Conservation (phyloP, 2,113 vertebrate genomes). For the Albula glossodonta region DNA sequence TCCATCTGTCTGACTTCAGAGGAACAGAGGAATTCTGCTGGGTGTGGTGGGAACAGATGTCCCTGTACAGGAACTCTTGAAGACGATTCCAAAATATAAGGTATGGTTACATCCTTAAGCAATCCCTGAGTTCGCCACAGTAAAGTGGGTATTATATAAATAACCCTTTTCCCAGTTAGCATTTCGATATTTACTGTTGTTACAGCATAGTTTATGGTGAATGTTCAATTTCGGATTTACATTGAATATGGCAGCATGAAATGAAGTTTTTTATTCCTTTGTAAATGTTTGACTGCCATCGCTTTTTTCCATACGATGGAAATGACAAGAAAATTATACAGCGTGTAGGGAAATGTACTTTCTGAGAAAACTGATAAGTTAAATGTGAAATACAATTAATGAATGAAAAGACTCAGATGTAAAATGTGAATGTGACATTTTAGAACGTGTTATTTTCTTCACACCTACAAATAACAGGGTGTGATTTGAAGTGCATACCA, state of each 20-base stretch:
- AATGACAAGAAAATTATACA: conserved; percentile 46
- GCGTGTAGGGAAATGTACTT: conserved; percentile 21
- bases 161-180: background rate
- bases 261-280: conserved; percentile 21
- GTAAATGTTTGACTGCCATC: conserved; percentile 32
- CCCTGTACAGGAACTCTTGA: conserved; percentile 94
- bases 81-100: conserved; percentile 97
- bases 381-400: conserved; percentile 40
- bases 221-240: background rate
- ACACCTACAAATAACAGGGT: conserved; percentile 39
- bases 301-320: conserved; percentile 4
- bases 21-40: conserved; percentile 90
- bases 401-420: conserved; percentile 36
- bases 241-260: background rate
- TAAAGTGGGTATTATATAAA: background rate
- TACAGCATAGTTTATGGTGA: background rate
- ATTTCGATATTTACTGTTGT: background rate
- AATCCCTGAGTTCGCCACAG: background rate
- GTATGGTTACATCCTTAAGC: conserved; percentile 59
- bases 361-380: conserved; percentile 24
- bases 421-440: conserved; percentile 55
- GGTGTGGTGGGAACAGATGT: conserved; percentile 97
- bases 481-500: conserved; percentile 58
- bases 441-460: conserved; percentile 56
- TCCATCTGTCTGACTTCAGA: conserved; percentile 63